phyloP scores from a whole-genome alignment of 2,797 vertebrate genomes.

The Sorex maritimensis region DNA sequence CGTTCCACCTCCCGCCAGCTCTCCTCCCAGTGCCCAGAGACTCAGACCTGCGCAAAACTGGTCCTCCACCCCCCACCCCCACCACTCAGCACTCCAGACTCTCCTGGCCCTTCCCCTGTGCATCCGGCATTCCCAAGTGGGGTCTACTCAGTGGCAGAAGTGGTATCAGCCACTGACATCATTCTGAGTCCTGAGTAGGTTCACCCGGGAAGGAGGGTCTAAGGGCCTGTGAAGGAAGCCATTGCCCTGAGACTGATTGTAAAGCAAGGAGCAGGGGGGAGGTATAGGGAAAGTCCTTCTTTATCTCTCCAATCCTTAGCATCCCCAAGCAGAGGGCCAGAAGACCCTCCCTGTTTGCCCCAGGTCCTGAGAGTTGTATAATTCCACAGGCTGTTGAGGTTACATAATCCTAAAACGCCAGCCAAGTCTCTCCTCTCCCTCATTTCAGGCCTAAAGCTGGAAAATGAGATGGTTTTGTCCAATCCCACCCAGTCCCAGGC shows the following conservation, averaged over 20 bases:
- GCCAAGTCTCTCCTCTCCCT: slow-evolving; percentile 62
- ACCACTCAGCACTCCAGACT: background rate
- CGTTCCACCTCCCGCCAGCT: background rate
- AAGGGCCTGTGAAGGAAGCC: background rate
- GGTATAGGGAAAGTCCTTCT: background rate
- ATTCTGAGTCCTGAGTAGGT: slow-evolving; percentile 64
- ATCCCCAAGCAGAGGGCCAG: slow-evolving; percentile 25
- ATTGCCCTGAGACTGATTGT: slow-evolving; percentile 56
- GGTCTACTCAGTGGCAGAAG: slow-evolving; percentile 37
- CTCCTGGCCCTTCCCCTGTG: background rate
- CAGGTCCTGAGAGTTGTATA: slow-evolving; percentile 77
- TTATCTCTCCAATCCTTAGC: slow-evolving; percentile 64
- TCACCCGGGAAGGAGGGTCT: slow-evolving; percentile 55
- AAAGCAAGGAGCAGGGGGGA: background rate
- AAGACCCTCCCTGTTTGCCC: slow-evolving; percentile 62
- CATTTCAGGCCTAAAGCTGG: slow-evolving; percentile 71
- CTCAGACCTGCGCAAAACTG: background rate
- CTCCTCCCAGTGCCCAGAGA: background rate
- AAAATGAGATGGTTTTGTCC: slow-evolving; percentile 2
- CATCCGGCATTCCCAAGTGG: slow-evolving; percentile 37
- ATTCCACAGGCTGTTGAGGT: slow-evolving; percentile 82
- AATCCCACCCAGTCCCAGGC: background rate
- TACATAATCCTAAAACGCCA: slow-evolving; percentile 79
- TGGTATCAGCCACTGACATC: slow-evolving; percentile 76
- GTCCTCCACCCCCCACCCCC: background rate